These are phyloP conservation scores for Bellardia bayeri DNA, from an alignment of 2,888 invertebrate genomes.

Conservation along the genomic window DNA sequence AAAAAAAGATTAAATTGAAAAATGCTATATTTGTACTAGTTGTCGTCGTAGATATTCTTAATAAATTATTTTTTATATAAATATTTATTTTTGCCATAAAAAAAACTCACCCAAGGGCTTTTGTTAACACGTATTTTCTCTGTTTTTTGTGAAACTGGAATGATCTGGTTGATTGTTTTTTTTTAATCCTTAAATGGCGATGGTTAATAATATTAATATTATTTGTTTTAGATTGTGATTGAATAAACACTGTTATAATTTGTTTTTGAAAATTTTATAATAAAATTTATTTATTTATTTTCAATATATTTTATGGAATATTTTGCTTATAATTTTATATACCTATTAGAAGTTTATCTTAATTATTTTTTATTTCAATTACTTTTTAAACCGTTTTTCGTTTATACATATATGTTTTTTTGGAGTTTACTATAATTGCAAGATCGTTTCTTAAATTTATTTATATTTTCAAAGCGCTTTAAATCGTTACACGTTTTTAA, in stretches of 20 bases:
- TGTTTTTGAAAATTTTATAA: not conserved
- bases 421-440: slow-evolving; percentile 13
- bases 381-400: slow-evolving; percentile 60
- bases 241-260: slow-evolving; percentile 3
- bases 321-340: slow-evolving; percentile 27
- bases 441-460: slow-evolving; percentile 66
- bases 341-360: slow-evolving; percentile 36
- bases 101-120: slow-evolving; percentile 58
- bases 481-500: slow-evolving; percentile 76
- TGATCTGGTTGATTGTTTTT: slow-evolving; percentile 15
- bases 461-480: slow-evolving; percentile 61
- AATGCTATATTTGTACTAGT: not conserved
- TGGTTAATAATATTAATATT: not conserved
- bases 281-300: slow-evolving; percentile 11
- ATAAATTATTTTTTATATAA: slow-evolving; percentile 46
- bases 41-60: slow-evolving; percentile 20
- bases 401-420: slow-evolving; percentile 34
- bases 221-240: not conserved
- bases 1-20: slow-evolving; percentile 46
- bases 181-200: slow-evolving; percentile 40
- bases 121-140: slow-evolving; percentile 3
- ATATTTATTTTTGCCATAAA: slow-evolving; percentile 52
- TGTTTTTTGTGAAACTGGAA: not conserved
- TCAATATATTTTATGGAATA: not conserved
- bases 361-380: slow-evolving; percentile 46